Evolutionary conservation across 2,113 vertebrate species (phyloP).

Genomic region (Ahaetulla prasina): DNA sequence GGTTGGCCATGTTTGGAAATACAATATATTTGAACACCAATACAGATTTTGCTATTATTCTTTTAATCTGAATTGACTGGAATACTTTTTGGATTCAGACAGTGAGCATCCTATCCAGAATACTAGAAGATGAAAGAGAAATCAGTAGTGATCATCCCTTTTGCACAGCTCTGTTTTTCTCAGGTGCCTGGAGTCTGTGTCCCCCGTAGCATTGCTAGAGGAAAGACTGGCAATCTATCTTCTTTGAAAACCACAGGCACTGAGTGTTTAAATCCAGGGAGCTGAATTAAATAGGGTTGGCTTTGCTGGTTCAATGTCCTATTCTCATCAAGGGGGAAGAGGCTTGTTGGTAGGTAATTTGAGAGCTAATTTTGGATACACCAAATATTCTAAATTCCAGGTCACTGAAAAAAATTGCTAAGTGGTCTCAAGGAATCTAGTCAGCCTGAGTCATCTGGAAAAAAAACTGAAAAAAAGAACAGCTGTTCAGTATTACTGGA

Average conservation of each 20-base stretch:
- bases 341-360: conserved; percentile 16
- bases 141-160: background rate
- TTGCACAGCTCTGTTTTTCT: background rate
- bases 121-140: background rate
- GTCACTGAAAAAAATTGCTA: background rate
- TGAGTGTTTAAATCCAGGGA: background rate
- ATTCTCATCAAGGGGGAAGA: conserved; percentile 18
- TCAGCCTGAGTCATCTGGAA: background rate
- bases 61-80: background rate
- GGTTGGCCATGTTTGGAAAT: background rate
- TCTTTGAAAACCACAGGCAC: background rate
- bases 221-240: background rate
- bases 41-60: background rate
- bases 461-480: background rate
- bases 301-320: background rate
- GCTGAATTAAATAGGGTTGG: background rate
- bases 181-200: background rate
- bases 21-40: background rate
- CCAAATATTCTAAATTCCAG: background rate
- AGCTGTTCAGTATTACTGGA: conserved; percentile 20
- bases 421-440: background rate
- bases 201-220: background rate
- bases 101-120: background rate
- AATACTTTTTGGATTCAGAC: background rate
- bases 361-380: conserved; percentile 19